Evolutionary conservation across 2,888 invertebrate genomes (phyloP).

Genomic region (Theretra japonica): DNA sequence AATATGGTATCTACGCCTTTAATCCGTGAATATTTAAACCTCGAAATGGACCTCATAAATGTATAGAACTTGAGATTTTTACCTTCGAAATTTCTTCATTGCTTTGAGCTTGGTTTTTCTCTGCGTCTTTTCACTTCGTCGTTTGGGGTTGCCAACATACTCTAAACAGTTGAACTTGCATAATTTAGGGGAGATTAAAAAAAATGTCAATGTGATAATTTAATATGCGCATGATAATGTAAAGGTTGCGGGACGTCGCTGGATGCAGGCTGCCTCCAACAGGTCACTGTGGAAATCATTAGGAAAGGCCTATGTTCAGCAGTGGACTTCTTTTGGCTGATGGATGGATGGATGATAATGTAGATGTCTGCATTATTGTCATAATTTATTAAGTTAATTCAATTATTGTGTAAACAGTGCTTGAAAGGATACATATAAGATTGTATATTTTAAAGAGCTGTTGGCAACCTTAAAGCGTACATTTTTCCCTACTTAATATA

Average conservation of each 20-base stretch:
- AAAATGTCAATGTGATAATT: no score
- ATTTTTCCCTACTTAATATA: not conserved
- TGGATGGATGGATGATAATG: no score
- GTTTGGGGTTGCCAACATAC: not conserved
- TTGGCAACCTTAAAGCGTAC: not conserved
- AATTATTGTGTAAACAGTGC: not conserved
- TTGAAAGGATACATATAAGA: not conserved
- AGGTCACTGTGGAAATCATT: no score
- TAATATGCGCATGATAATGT: no score
- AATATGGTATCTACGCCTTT: not conserved
- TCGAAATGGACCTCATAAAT: slow-evolving; percentile 5
- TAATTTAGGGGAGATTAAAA: not conserved
- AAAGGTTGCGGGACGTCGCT: no score
- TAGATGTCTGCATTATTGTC: no score
- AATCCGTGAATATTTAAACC: not conserved
- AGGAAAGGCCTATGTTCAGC: no score
- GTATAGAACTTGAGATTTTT: not conserved
- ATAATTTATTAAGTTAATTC: not conserved
- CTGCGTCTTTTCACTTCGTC: not conserved
- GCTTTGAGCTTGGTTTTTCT: not conserved
- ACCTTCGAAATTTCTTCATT: not conserved
- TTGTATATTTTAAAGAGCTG: not conserved
- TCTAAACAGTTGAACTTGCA: not conserved
- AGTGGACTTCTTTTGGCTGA: no score
- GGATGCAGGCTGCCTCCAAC: no score